These are phyloP conservation scores for Ailurus styani DNA, from an alignment of 2,113 vertebrate genomes.

Conservation along the genomic window DNA sequence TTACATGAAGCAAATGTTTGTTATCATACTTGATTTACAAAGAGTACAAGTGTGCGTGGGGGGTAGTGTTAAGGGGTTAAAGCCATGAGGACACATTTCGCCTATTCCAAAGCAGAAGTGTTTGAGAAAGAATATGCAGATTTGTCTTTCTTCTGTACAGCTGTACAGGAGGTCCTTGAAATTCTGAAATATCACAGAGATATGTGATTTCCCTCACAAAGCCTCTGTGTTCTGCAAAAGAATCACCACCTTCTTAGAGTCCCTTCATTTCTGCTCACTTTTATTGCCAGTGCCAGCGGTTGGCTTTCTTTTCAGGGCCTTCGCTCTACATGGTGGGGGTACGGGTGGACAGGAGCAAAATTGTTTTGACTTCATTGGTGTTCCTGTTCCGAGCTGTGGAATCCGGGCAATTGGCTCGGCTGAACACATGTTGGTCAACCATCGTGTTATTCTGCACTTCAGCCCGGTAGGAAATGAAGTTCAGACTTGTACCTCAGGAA, in stretches of 20 bases:
- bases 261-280: not conserved
- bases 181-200: not conserved
- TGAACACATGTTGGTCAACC: not conserved
- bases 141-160: not conserved
- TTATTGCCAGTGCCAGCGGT: not conserved
- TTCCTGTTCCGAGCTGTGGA: not conserved
- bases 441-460: not conserved
- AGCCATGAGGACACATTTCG: not conserved
- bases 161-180: not conserved
- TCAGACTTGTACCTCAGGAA: not conserved
- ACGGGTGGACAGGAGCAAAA: not conserved
- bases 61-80: not conserved
- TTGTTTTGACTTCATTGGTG: not conserved
- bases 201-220: not conserved
- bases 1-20: not conserved
- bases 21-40: not conserved
- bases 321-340: not conserved
- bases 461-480: not conserved
- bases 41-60: not conserved
- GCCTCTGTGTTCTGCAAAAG: not conserved
- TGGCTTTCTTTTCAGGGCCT: not conserved
- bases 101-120: not conserved
- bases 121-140: not conserved
- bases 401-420: not conserved
- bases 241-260: not conserved